These are phyloP conservation scores for Gambelia wislizenii DNA, from an alignment of 2,797 vertebrate species.

Conservation along the genomic window DNA sequence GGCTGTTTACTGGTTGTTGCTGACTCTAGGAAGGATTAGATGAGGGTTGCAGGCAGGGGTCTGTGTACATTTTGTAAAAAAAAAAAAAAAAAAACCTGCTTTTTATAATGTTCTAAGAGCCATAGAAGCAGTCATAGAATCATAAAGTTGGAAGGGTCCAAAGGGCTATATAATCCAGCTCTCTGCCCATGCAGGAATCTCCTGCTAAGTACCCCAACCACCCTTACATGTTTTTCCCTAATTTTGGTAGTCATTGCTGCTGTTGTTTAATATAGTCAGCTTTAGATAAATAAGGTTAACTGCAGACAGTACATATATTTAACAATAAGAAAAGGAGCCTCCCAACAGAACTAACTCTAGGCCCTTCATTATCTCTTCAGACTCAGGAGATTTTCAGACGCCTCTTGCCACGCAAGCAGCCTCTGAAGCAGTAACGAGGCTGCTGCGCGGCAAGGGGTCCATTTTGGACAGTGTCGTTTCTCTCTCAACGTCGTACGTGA, in stretches of 20 bases:
- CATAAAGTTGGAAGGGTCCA: too few species aligned
- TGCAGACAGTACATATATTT: background rate
- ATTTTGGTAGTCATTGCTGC: constrained; percentile 34
- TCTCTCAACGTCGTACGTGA: too few species aligned
- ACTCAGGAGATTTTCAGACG: too few species aligned
- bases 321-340: background rate
- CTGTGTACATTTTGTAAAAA: constrained; percentile 16
- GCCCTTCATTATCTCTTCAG: background rate
- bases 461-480: too few species aligned
- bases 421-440: too few species aligned
- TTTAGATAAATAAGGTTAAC: constrained; percentile 3
- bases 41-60: constrained; percentile 50
- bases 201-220: constrained; percentile 7
- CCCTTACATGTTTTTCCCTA: constrained; percentile 40
- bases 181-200: too few species aligned
- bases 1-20: constrained; percentile 54
- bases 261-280: constrained; percentile 26
- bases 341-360: background rate
- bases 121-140: background rate
- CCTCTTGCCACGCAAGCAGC: too few species aligned
- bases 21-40: constrained; percentile 38
- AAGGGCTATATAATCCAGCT: too few species aligned
- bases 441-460: too few species aligned
- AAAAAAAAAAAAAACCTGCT: too few species aligned
- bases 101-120: constrained; percentile 44